A percentile compares a stretch with the other conserved stretches of the same genome.
phyloP scores from a whole-genome alignment of 2,888 invertebrate species.

The Melieria crassipennis region DNA sequence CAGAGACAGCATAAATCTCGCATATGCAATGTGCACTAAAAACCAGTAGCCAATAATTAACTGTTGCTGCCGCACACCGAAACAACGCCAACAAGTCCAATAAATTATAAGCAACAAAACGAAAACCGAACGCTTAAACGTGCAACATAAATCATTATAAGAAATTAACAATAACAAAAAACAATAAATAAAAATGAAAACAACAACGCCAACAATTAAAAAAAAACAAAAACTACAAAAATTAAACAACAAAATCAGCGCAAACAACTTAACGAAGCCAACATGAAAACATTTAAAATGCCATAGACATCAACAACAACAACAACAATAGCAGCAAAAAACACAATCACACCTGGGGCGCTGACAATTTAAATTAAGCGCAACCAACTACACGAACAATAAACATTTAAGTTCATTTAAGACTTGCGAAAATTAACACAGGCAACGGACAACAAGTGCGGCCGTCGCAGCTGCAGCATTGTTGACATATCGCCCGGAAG shows the following conservation, averaged over 20 bases:
- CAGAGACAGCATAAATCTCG: too few species aligned
- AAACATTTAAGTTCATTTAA: too few species aligned
- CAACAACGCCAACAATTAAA: not conserved
- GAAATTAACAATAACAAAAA: not conserved
- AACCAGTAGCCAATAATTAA: slow-evolving; percentile 4
- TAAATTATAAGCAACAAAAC: not conserved
- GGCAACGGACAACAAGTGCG: too few species aligned
- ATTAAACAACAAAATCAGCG: not conserved
- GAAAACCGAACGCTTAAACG: not conserved
- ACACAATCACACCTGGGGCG: too few species aligned
- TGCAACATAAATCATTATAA: slow-evolving; percentile 17
- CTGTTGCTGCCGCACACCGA: not conserved
- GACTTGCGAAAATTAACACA: too few species aligned
- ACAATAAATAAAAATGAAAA: slow-evolving; percentile 1
- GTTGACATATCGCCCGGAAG: too few species aligned
- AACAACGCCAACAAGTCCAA: not conserved
- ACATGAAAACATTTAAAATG: slow-evolving; percentile 10
- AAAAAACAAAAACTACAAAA: too few species aligned
- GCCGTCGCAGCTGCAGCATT: too few species aligned
- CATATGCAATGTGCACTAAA: not conserved
- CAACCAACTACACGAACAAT: too few species aligned
- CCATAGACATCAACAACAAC: not conserved
- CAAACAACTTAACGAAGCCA: not conserved
- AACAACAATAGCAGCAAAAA: too few species aligned
- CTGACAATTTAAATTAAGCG: too few species aligned